Evolutionary conservation across 2,888 invertebrate species (phyloP).

Genomic region (Megalurothrips usitatus): DNA sequence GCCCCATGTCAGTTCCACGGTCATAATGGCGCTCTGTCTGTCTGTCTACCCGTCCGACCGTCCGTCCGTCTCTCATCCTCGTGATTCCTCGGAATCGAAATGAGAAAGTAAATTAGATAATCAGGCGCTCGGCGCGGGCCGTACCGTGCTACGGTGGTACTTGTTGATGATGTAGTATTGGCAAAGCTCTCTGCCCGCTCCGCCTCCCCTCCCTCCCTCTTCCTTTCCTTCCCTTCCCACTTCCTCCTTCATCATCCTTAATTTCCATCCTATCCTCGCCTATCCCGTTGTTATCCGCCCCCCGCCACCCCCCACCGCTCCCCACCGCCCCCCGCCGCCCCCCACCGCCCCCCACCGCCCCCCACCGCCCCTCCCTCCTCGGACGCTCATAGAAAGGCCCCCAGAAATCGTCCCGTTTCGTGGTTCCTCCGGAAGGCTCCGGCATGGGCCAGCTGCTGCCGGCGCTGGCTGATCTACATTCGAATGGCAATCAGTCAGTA

Average conservation of each 20-base stretch:
- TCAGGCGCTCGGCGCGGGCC: neutral
- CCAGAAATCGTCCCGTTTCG: no score
- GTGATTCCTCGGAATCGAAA: conserved; percentile 20
- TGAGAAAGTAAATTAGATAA: conserved; percentile 25
- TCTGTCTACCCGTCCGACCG: no score
- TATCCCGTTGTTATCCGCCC: neutral
- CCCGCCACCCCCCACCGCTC: neutral
- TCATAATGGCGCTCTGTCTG: neutral
- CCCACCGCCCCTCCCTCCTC: no score
- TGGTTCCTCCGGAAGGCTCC: neutral
- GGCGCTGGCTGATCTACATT: neutral
- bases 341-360: neutral
- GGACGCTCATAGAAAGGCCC: no score
- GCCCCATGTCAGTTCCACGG: neutral
- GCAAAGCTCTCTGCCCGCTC: neutral
- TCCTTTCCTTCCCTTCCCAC: neutral
- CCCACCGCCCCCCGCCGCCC: no score
- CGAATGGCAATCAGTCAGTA: neutral
- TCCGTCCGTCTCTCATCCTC: neutral
- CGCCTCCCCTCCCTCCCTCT: neutral
- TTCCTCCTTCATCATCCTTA: neutral
- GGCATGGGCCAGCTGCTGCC: neutral
- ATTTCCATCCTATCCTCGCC: no score
- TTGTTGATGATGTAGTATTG: conserved; percentile 8
- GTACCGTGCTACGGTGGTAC: neutral